Evolutionary conservation across 2,797 vertebrate species (phyloP), one percentile per base, ranked within the genome.

Genomic region (Oreonectes daqikongensis): DNA sequence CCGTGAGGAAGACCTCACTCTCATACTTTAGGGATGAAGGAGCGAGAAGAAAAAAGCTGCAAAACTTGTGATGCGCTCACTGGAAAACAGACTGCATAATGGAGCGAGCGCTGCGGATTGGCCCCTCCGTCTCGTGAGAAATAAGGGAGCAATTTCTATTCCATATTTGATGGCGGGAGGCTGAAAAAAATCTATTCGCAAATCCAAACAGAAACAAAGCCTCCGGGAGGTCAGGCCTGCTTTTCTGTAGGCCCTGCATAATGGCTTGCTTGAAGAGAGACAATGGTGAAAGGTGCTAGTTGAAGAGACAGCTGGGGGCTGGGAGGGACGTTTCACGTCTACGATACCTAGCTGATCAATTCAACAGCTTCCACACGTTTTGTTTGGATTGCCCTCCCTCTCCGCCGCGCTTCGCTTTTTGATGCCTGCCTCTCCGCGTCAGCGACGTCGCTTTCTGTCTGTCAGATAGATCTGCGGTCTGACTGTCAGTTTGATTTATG

Each of bases 151-250:
- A 95, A 98, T 98, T 98, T 98, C 96, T 97, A 98, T 98, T 98
- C 97, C 81, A 89, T 95, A 95, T 95, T 95, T 98, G 95, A 97
- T 95, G 94, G 94, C 92, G 91, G 84, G 85, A 83, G 94, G 93
- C 94, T 94, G 69, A 90, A 95, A 95, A 96, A 96, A 97, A 95
- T 96, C 96, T 94, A 96, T 98, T 96, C 95, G 94, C 95, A 97
- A 98, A 97, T 97, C 95, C 96, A 98, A 99, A 98, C 95, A 99
- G 96, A 98, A 97, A 98, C 95, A 96, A 97, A 96, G 94, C 95
- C 96, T 95, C 92, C 91, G 91, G 95, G 96, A 96, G 95, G 96
- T 96, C 95, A 95, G 90, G 86, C 84, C 88, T 86, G 92, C 93
- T 94, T 97, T 94, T 94, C 40, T 95, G 88, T 84, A 90, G 92